These are phyloP conservation scores for Meloidogyne chitwoodi DNA, from an alignment of 1,140 invertebrate genomes.

Conservation along the genomic window DNA sequence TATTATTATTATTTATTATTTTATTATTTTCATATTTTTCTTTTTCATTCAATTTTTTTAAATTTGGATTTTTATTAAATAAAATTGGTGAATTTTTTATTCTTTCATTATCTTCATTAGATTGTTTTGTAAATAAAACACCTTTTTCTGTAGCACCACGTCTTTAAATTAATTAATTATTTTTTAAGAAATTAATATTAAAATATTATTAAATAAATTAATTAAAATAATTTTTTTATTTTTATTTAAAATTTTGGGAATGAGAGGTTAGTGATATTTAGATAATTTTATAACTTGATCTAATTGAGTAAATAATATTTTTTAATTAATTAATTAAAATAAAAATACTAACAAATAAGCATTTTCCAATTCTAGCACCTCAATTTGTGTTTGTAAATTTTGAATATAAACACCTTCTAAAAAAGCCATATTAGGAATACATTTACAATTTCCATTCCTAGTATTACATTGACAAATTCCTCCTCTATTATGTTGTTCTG, in stretches of 20 bases:
- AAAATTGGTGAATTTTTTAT: neutral
- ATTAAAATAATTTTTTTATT: too few species aligned
- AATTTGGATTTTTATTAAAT: neutral
- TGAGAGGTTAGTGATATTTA: too few species aligned
- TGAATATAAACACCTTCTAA: slow-evolving; percentile 45
- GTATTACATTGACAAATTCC: neutral
- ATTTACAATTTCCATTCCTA: slow-evolving; percentile 28
- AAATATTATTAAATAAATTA: too few species aligned
- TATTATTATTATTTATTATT: neutral
- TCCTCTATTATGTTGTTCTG: neutral
- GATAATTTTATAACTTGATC: too few species aligned
- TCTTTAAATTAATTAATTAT: neutral
- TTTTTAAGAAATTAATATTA: neutral
- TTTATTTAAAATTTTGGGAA: neutral
- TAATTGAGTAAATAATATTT: too few species aligned
- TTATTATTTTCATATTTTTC: neutral
- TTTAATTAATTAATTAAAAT: too few species aligned
- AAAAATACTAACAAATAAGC: slow-evolving; percentile 36
- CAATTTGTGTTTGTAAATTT: slow-evolving; percentile 43
- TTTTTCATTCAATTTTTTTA: neutral
- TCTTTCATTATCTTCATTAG: neutral
- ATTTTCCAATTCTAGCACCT: slow-evolving; percentile 46
- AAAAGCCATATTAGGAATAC: slow-evolving; percentile 41
- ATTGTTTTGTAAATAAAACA: neutral
- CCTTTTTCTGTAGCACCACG: neutral